Conservation (phyloP, 2,113 vertebrate species). For the Sakesphorus luctuosus region DNA sequence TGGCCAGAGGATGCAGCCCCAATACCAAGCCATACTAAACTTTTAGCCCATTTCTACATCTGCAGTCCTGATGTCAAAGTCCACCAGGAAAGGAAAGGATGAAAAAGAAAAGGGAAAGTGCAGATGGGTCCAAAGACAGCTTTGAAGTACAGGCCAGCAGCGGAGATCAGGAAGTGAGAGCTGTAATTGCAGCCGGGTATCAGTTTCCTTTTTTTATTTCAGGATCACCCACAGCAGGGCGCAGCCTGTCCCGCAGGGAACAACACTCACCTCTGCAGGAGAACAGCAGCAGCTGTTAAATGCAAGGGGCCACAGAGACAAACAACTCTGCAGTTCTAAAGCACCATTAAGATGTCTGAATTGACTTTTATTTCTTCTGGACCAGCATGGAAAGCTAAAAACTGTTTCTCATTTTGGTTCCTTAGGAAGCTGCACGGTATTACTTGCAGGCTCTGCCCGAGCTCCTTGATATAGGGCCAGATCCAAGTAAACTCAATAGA, state of each 20-base stretch:
- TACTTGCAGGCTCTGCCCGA: background rate
- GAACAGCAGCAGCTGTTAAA: background rate
- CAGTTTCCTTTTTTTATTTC: constrained; percentile 48
- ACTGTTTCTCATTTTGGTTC: background rate
- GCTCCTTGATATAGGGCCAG: background rate
- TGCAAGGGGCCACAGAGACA: background rate
- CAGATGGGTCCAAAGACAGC: background rate
- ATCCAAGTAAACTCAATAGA: background rate
- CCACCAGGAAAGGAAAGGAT: background rate
- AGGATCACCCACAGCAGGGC: background rate
- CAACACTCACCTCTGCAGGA: background rate
- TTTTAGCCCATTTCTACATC: background rate
- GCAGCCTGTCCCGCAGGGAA: background rate
- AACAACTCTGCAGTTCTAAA: background rate
- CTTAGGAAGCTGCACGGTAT: background rate
- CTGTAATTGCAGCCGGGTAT: constrained; percentile 56
- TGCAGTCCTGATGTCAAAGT: background rate
- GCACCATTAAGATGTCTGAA: background rate
- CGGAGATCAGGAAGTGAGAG: constrained; percentile 32
- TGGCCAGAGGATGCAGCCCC: background rate
- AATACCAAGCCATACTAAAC: background rate
- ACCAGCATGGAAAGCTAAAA: background rate
- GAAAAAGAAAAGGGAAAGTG: constrained; percentile 32
- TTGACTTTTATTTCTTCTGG: background rate
- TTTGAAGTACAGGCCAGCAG: constrained; percentile 39